These are phyloP conservation scores for Channallabes apus DNA, from an alignment of 2,797 vertebrate species.

Conservation along the genomic window DNA sequence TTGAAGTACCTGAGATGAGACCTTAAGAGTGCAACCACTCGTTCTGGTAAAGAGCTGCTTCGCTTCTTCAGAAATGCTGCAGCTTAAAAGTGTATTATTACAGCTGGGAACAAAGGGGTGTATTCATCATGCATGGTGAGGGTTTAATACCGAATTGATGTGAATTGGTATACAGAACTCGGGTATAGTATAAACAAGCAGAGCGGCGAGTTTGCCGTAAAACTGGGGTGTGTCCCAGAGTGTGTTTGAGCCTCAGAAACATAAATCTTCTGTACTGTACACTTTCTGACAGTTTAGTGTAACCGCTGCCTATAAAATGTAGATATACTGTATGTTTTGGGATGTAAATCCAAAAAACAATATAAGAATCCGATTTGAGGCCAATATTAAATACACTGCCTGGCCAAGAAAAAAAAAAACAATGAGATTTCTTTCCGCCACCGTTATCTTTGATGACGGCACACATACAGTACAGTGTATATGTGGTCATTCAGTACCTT, in stretches of 20 bases:
- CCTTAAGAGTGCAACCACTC: not conserved
- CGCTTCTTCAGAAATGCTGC: not conserved
- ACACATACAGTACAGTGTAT: no score
- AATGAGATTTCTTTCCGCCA: no score
- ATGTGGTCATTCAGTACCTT: no score
- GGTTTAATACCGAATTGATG: not conserved
- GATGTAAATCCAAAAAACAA: not conserved
- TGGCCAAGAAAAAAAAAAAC: no score
- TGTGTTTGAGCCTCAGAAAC: no score
- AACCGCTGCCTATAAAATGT: not conserved
- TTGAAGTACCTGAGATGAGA: not conserved
- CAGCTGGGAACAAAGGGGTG: not conserved
- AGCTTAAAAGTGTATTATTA: not conserved
- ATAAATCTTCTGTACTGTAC: no score
- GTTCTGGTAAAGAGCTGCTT: not conserved
- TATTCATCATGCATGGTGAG: not conserved
- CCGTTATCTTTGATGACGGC: no score
- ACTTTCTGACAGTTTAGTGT: not conserved
- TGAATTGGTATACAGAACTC: not conserved
- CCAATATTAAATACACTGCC: not conserved
- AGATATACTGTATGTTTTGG: not conserved
- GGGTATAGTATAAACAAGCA: not conserved
- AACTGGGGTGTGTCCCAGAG: not conserved
- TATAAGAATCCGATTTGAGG: not conserved
- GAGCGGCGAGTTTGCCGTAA: not conserved